Conservation (phyloP, 2,888 invertebrate genomes). For the Hirtodrosophila trivittata region DNA sequence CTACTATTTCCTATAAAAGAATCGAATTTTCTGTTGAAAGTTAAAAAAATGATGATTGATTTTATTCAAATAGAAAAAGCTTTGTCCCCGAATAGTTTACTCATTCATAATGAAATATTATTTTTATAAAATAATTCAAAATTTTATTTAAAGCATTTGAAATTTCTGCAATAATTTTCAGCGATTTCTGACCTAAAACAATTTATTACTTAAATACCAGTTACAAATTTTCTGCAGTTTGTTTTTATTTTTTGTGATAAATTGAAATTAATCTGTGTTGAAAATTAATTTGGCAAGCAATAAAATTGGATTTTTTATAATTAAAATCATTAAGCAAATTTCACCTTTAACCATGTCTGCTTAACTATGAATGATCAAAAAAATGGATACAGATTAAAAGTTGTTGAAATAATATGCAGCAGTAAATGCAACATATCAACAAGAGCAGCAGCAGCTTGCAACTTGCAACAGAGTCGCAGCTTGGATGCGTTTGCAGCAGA, state of each 20-base stretch:
- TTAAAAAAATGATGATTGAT: too few relatives aligned
- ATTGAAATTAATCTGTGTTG: background rate
- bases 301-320: constrained; percentile 13
- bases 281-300: constrained; percentile 2
- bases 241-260: too few relatives aligned
- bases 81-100: too few relatives aligned
- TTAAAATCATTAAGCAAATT: constrained; percentile 10
- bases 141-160: background rate
- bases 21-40: too few relatives aligned
- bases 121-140: background rate
- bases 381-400: constrained; percentile 49
- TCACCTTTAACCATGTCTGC: constrained; percentile 2
- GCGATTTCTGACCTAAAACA: too few relatives aligned
- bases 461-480: constrained; percentile 31
- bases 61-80: too few relatives aligned
- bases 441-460: constrained; percentile 48
- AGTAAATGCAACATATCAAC: constrained; percentile 64
- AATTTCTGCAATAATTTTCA: too few relatives aligned
- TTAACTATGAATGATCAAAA: constrained; percentile 51
- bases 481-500: constrained; percentile 55
- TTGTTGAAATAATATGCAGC: constrained; percentile 41
- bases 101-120: too few relatives aligned
- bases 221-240: too few relatives aligned
- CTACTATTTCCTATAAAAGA: too few relatives aligned
- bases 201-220: too few relatives aligned